These are phyloP conservation scores for Synanceia verrucosa DNA, from an alignment of 2,797 vertebrate genomes.

Conservation along the genomic window DNA sequence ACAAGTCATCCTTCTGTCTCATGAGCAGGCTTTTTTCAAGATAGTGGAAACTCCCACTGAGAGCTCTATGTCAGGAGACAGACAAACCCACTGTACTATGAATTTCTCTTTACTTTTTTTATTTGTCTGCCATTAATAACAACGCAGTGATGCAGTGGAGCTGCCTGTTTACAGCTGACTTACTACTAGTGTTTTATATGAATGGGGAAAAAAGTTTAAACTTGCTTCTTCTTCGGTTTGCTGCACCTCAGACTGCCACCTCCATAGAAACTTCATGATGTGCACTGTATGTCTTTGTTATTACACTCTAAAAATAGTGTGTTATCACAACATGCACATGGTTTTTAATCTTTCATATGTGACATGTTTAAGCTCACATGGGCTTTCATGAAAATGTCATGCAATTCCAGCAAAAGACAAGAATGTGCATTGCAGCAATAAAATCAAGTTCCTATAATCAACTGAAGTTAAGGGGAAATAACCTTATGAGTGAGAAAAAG, in stretches of 20 bases:
- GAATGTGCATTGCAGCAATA: neutral
- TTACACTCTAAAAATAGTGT: neutral
- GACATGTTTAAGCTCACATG: neutral
- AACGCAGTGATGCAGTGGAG: neutral
- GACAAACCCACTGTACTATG: neutral
- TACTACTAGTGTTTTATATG: neutral
- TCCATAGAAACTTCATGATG: conserved; percentile 4
- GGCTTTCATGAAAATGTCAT: neutral
- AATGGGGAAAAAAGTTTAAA: neutral
- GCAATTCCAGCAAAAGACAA: neutral
- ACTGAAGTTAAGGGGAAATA: neutral
- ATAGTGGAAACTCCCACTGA: conserved; percentile 21
- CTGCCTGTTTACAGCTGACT: neutral
- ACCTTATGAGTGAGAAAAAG: too few relatives aligned
- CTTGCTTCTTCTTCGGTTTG: neutral
- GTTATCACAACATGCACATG: neutral
- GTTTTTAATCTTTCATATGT: neutral
- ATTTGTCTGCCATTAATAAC: neutral
- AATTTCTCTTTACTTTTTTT: neutral
- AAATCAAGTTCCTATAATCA: neutral
- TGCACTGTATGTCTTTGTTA: neutral
- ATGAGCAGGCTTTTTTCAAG: conserved; percentile 8
- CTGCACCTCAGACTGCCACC: neutral
- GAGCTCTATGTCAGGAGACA: neutral
- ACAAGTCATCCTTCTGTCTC: neutral